phyloP scores from a whole-genome alignment of 1,140 invertebrate species.

The Hypothenemus hampei region DNA sequence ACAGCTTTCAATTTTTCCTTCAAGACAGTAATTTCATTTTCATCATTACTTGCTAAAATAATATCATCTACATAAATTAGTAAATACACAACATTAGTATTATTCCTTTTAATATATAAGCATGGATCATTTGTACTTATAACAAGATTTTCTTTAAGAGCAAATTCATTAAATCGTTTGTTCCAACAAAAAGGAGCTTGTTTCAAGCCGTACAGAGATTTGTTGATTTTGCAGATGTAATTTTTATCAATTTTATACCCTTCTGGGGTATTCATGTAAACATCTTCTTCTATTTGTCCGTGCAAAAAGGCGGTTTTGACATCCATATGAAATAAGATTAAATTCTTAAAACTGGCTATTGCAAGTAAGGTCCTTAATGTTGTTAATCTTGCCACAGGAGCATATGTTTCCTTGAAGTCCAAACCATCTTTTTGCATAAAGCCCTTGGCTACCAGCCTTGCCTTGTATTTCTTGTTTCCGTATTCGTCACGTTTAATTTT shows the following conservation, averaged over 20 bases:
- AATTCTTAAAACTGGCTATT: slow-evolving; percentile 26
- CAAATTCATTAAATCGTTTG: background rate
- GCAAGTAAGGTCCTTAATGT: slow-evolving; percentile 37
- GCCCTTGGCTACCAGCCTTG: slow-evolving; percentile 45
- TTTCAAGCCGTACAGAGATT: slow-evolving; percentile 20
- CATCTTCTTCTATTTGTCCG: slow-evolving; percentile 35
- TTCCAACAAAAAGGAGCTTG: background rate
- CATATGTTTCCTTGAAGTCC: slow-evolving; percentile 42
- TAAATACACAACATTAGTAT: background rate
- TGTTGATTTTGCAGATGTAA: slow-evolving; percentile 27
- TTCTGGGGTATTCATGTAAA: slow-evolving; percentile 31
- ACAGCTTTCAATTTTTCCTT: slow-evolving; percentile 6
- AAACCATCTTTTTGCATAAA: slow-evolving; percentile 37
- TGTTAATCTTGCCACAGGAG: slow-evolving; percentile 36
- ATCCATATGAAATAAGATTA: slow-evolving; percentile 37
- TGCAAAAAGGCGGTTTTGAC: slow-evolving; percentile 32
- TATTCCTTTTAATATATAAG: background rate
- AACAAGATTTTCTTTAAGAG: background rate
- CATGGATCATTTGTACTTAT: background rate
- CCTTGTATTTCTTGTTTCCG: slow-evolving; percentile 37
- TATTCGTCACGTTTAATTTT: slow-evolving; percentile 23
- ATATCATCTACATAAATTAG: slow-evolving; percentile 2
- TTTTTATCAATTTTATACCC: slow-evolving; percentile 14
- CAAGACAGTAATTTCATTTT: slow-evolving; percentile 27
- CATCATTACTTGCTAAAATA: slow-evolving; percentile 27